Percentiles rank a stretch among this genome's conserved stretches.
Conservation (phyloP, 2,113 vertebrate species). For the Aythya baeri region DNA sequence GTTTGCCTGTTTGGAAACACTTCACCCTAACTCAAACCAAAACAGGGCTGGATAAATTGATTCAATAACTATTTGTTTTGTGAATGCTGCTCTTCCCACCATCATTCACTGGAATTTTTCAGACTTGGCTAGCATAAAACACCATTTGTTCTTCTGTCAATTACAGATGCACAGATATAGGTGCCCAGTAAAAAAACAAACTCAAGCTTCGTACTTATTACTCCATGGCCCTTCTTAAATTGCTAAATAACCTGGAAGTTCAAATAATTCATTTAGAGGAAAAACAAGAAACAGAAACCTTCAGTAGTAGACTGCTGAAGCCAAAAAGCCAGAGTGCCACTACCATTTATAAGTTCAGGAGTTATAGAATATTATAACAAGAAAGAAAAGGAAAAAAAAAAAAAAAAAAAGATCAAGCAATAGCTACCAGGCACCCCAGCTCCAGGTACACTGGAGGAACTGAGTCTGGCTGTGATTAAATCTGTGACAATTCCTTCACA, state of each 20-base stretch:
- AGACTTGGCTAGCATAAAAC: background rate
- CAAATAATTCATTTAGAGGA: conserved; percentile 4
- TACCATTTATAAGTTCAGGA: background rate
- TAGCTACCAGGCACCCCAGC: background rate
- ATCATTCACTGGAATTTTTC: background rate
- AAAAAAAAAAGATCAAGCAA: background rate
- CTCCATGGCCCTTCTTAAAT: background rate
- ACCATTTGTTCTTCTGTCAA: background rate
- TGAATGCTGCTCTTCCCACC: background rate
- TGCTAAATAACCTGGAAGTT: background rate
- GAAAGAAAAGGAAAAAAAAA: background rate
- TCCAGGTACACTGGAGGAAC: background rate
- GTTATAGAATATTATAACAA: background rate
- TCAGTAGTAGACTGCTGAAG: background rate
- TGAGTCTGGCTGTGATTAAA: background rate
- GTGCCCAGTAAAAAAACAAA: background rate
- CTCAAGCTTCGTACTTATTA: background rate
- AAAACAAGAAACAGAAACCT: conserved; percentile 8
- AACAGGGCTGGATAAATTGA: background rate
- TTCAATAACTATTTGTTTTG: background rate
- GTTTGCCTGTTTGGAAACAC: background rate
- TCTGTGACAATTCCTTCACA: background rate
- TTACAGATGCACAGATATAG: background rate
- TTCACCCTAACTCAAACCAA: background rate
- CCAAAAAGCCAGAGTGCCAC: background rate